Conservation (phyloP, 2,113 vertebrate species). For the Myodes glareolus region DNA sequence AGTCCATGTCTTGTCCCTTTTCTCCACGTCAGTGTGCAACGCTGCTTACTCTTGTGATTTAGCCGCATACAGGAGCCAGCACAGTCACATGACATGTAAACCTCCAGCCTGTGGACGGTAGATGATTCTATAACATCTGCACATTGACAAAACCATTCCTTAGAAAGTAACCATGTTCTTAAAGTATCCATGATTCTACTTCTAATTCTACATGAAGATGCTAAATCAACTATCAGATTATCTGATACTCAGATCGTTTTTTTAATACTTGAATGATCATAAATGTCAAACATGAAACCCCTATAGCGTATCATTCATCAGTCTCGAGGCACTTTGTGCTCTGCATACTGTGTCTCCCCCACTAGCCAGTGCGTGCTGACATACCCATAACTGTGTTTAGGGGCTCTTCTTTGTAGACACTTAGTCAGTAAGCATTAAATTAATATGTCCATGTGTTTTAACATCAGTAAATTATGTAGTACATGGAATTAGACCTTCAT, state of each 20-base stretch:
- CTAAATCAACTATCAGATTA: background rate
- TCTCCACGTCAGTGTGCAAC: background rate
- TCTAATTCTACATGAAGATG: background rate
- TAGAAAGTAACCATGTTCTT: background rate
- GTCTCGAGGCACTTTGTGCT: background rate
- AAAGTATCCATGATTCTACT: background rate
- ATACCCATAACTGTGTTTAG: background rate
- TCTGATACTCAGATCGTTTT: background rate
- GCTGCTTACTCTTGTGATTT: background rate
- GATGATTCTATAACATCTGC: too few relatives aligned
- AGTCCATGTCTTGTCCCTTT: too few relatives aligned
- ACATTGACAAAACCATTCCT: background rate
- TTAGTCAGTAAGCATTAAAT: background rate
- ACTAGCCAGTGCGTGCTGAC: background rate
- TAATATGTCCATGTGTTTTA: background rate
- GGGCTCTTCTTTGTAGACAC: background rate
- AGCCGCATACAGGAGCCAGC: background rate
- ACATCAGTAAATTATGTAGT: background rate
- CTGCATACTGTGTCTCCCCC: background rate
- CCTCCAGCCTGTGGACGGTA: background rate
- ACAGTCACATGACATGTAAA: background rate
- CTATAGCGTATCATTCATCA: background rate
- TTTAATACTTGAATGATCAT: conserved; percentile 7
- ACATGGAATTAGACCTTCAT: background rate
- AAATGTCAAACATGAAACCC: background rate